Base-by-base conservation (phyloP, 2,888 invertebrate genomes). In the Xestia ashworthii region DNA sequence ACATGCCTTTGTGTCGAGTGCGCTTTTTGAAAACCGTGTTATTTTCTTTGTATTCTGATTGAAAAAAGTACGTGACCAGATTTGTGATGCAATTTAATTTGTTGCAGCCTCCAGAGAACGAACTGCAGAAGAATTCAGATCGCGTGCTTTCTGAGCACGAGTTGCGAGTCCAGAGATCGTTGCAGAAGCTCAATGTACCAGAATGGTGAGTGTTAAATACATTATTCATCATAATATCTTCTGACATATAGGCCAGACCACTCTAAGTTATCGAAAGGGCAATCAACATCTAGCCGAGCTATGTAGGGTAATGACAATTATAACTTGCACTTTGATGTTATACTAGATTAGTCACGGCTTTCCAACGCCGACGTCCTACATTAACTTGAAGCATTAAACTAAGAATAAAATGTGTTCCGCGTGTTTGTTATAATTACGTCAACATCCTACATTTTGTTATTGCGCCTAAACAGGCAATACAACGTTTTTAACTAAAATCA, bases 141-240 rank as follows among this genome's bases (percentile, higher is more conserved):
- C 97, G 98, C 82, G 98, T 98, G 92, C 98, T 99, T 93, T 99
- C 99, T 84, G 99, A 99, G 97, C 99, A 99, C 97, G 99, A 99
- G 96, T 97, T 99, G 87, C 98, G 99, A 88, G 98, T 99, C 83
- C 99, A 99, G 95, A 98, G 99, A 90, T 99, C 99, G 73, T 96
- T 99, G 92, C 99, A 99, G 96, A 98, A 99, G 92, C 98, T 99
- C 90, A 98, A 99, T 96, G 98, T 99, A 85, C 99, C 99, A 82
- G 99, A 99, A 94, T 99, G 99, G 99, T 99, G 77, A 95, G 96
- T 89, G 65, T 32, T 38, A 41, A 74, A 76, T 65, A 79, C 48
- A 72, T 74, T 74, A 71, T 55, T 53, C 11, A 58, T 76, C 67
- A 79, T 79, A 81, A 79, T 79, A 81, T 71, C 50, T 75, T 76